phyloP scores from a whole-genome alignment of 2,113 vertebrate species.

The Saguinus imperator region DNA sequence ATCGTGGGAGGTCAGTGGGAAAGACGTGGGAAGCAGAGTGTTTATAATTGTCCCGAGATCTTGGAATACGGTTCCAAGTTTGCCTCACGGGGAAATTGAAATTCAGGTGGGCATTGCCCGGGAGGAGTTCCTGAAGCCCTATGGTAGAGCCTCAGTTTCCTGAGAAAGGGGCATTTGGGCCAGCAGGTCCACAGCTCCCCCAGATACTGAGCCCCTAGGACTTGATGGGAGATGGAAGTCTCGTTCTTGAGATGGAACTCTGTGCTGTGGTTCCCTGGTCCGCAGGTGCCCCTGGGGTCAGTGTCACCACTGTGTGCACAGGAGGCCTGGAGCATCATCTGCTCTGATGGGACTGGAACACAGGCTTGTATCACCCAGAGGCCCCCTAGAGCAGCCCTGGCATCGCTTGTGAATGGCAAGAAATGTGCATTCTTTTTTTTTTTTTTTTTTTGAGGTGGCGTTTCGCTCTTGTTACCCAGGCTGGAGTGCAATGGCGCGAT shows the following conservation, averaged over 20 bases:
- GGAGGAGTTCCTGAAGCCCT: background rate
- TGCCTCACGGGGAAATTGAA: background rate
- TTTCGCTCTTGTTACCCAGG: no score
- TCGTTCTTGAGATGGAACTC: background rate
- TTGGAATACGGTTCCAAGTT: background rate
- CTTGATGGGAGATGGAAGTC: background rate
- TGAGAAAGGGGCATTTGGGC: background rate
- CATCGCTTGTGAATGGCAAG: background rate
- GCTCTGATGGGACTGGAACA: background rate
- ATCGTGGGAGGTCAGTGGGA: no score
- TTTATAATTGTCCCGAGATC: background rate
- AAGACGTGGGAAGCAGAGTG: background rate
- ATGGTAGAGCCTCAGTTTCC: background rate
- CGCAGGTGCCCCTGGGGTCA: background rate
- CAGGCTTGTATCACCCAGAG: background rate
- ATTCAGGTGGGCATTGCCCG: background rate
- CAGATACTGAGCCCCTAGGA: background rate
- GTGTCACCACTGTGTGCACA: fast-evolving
- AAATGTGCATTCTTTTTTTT: background rate
- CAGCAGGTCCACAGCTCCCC: background rate
- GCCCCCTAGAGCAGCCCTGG: background rate
- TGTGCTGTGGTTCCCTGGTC: background rate
- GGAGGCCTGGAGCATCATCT: background rate
- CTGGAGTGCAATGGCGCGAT: no score
- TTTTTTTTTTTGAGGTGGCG: no score